Percentiles rank a stretch among this genome's conserved stretches.
phyloP scores from a whole-genome alignment of 1,140 invertebrate genomes.

The Conus betulinus region DNA sequence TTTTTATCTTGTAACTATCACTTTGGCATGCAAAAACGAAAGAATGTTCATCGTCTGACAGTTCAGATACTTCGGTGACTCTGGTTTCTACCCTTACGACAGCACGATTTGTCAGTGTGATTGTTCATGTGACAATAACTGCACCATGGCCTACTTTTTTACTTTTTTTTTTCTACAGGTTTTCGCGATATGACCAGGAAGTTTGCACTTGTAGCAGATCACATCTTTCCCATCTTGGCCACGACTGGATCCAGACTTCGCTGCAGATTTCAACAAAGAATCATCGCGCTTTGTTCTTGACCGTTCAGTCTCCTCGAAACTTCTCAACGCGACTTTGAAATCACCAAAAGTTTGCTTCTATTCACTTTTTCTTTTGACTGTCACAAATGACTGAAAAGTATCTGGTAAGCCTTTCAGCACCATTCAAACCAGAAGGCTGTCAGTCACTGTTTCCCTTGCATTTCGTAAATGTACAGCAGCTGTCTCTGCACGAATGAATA shows the following conservation, averaged over 20 bases:
- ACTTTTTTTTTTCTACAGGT: no score
- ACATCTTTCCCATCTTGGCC: neutral
- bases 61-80: neutral
- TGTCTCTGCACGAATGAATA: conserved; percentile 47
- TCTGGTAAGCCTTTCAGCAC: conserved; percentile 47
- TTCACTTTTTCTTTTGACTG: conserved; percentile 30
- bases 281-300: neutral
- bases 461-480: conserved; percentile 32
- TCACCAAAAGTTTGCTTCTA: conserved; percentile 32
- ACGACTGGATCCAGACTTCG: neutral
- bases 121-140: neutral
- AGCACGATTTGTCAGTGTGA: conserved; percentile 37
- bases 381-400: conserved; percentile 38
- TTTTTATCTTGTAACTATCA: no score
- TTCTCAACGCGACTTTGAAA: conserved; percentile 44
- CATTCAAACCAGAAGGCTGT: conserved; percentile 49
- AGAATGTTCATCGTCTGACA: no score
- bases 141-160: conserved; percentile 16
- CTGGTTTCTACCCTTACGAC: conserved; percentile 16
- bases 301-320: conserved; percentile 46
- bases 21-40: no score
- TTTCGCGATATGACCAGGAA: no score
- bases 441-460: conserved; percentile 45
- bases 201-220: no score
- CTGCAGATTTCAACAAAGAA: neutral